Percentiles rank a stretch among this genome's conserved stretches.
These are phyloP conservation scores for Spea multiplicata DNA, from an alignment of 2,113 vertebrate genomes.

Conservation along the genomic window DNA sequence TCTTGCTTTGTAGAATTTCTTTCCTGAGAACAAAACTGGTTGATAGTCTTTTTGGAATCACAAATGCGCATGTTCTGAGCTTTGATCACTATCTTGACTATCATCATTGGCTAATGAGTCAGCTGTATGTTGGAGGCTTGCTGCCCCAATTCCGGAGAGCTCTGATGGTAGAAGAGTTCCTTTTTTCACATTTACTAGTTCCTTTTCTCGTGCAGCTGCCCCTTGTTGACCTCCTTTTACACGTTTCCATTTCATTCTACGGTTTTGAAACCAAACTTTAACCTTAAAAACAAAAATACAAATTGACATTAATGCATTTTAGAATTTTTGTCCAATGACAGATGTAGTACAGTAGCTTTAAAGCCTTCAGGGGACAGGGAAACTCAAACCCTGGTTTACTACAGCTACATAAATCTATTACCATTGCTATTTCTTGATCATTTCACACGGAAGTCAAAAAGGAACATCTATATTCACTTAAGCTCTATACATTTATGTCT, in stretches of 20 bases:
- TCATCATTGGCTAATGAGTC: constrained; percentile 92
- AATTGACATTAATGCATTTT: background rate
- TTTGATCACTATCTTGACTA: constrained; percentile 96
- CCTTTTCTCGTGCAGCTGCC: constrained; percentile 89
- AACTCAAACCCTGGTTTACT: too few relatives aligned
- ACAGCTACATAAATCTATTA: too few relatives aligned
- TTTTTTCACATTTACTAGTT: constrained; percentile 97
- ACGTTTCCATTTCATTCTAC: constrained; percentile 97
- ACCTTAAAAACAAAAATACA: constrained; percentile 69
- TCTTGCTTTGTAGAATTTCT: constrained; percentile 63
- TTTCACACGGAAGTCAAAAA: too few relatives aligned
- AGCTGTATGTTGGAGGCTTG: constrained; percentile 82
- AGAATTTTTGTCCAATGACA: background rate
- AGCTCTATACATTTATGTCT: too few relatives aligned
- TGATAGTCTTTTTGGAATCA: constrained; percentile 66
- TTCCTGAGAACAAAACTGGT: constrained; percentile 79
- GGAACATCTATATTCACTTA: too few relatives aligned
- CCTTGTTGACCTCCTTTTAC: constrained; percentile 98
- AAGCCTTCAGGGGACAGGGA: too few relatives aligned
- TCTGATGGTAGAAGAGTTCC: constrained; percentile 90
- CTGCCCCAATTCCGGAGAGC: constrained; percentile 83
- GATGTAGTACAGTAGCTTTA: too few relatives aligned
- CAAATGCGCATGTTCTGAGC: constrained; percentile 94
- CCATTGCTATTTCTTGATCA: too few relatives aligned
- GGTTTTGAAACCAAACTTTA: constrained; percentile 98